Percentiles rank a stretch among this genome's conserved stretches.
Conservation (phyloP, 2,888 invertebrate species). For the Rhodophaea formosa region DNA sequence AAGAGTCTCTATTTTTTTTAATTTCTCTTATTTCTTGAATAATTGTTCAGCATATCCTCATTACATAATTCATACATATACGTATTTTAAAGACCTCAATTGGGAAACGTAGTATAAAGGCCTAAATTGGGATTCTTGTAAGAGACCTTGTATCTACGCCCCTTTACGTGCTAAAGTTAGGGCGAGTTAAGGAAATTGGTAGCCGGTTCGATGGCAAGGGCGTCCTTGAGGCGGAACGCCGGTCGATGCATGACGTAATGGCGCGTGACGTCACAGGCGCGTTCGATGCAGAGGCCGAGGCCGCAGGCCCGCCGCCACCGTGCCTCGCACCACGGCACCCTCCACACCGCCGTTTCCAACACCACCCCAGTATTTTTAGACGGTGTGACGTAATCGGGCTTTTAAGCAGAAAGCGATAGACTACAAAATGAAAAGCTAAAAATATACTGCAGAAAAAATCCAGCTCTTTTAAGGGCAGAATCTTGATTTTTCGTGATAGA, state of each 20-base stretch:
- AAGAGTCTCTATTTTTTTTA: no score
- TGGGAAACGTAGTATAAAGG: no score
- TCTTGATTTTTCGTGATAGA: no score
- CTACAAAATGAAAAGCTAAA: constrained; percentile 45
- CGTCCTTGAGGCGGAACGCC: constrained; percentile 72
- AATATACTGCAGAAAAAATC: constrained; percentile 32
- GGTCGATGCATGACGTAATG: constrained; percentile 74
- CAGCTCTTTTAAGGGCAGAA: not conserved
- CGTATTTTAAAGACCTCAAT: no score
- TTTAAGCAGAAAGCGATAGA: constrained; percentile 48
- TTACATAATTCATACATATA: no score
- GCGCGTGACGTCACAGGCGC: constrained; percentile 70
- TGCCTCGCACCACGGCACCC: constrained; percentile 42
- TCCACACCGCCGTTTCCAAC: constrained; percentile 42
- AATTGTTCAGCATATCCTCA: no score
- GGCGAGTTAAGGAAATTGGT: constrained; percentile 55
- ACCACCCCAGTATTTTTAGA: constrained; percentile 73
- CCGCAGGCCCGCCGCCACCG: constrained; percentile 36
- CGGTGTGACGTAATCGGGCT: constrained; percentile 64
- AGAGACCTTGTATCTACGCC: not conserved
- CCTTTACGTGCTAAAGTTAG: constrained; percentile 33
- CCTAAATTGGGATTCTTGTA: no score
- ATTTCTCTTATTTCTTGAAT: no score
- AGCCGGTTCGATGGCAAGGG: constrained; percentile 58
- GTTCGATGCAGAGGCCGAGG: constrained; percentile 61